Evolutionary conservation across 1,140 invertebrate genomes (phyloP), one percentile per base, ranked within the genome.

Genomic region (Chironomus tepperi): DNA sequence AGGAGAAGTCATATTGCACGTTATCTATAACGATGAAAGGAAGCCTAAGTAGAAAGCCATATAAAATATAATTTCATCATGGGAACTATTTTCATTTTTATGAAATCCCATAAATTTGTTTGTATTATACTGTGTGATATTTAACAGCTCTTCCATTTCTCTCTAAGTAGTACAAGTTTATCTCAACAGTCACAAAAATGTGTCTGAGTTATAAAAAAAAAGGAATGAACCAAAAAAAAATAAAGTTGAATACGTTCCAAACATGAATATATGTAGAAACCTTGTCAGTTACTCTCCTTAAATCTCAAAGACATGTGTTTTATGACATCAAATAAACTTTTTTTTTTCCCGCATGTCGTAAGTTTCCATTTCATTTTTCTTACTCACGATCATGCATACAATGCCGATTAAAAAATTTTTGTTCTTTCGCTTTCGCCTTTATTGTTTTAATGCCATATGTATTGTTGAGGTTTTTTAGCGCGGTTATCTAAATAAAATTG

Each of bases 11-110:
- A 70, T 70, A 15, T 18, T 18, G 65, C 65, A 70, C 65, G 65
- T 70, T 70, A 70, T 70, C 65, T 70, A 70, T 70, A 19, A 18
- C 65, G 19, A 70, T 21, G 16, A 21, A 70, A 70, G 47, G n/a
- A n/a, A 18, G 65, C 65, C 65, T 70, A 70, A 70, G 65, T 70
- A 70, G 65, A 70, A 70, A 19, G 65, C 65, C 65, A 70, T 70
- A 70, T 70, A 70, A 70, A 70, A 70, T 10, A 70, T 70, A 70
- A 70, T 70, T 70, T 21, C 18, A 70, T 70, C 65, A 70, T 70
- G 65, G 65, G 65, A 70, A 70, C 65, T 70, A 70, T 70, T 70
- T 21, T 9, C 65, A 70, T 70, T 70, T 70, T 70, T 70, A 70
- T 70, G 65, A 70, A 19, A 18, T 70, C 19, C 65, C 65, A 70